phyloP scores from a whole-genome alignment of 2,888 invertebrate genomes.

The Lycophotia porphyrea region DNA sequence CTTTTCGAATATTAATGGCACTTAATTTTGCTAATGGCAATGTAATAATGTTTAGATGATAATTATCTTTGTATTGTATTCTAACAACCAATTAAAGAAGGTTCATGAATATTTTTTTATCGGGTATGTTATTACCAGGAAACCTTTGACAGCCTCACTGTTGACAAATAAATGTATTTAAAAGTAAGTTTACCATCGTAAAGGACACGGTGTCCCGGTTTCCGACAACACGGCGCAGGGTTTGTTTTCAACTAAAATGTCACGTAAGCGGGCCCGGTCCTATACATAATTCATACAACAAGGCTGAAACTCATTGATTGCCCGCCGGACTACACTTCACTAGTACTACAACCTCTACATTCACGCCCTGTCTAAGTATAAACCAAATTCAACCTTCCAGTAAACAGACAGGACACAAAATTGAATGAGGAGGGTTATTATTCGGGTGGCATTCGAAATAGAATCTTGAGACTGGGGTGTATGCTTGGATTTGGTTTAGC shows the following conservation, averaged over 20 bases:
- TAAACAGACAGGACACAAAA: slow-evolving; percentile 57
- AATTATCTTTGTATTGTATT: slow-evolving; percentile 12
- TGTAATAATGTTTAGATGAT: slow-evolving; percentile 14
- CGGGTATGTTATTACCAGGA: not conserved
- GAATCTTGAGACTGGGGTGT: slow-evolving; percentile 51
- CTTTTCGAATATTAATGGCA: slow-evolving; percentile 33
- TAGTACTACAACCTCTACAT: slow-evolving; percentile 70
- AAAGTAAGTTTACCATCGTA: slow-evolving; percentile 22
- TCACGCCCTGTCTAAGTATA: slow-evolving; percentile 50
- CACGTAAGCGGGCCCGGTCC: slow-evolving; percentile 71
- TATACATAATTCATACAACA: slow-evolving; percentile 83
- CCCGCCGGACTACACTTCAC: slow-evolving; percentile 73
- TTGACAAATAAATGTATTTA: slow-evolving; percentile 36
- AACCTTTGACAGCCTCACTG: slow-evolving; percentile 4
- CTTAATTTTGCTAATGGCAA: slow-evolving; percentile 33
- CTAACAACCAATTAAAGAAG: not conserved
- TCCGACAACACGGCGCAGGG: slow-evolving; percentile 52
- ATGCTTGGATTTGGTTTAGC: slow-evolving; percentile 68
- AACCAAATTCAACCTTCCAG: slow-evolving; percentile 68
- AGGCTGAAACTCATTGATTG: slow-evolving; percentile 85
- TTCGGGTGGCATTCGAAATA: slow-evolving; percentile 59
- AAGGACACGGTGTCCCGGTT: slow-evolving; percentile 47
- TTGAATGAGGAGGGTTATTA: slow-evolving; percentile 55
- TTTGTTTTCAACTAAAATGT: slow-evolving; percentile 76
- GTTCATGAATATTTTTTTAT: not conserved